Conservation (phyloP, 2,113 vertebrate genomes). For the Gambusia holbrooki region DNA sequence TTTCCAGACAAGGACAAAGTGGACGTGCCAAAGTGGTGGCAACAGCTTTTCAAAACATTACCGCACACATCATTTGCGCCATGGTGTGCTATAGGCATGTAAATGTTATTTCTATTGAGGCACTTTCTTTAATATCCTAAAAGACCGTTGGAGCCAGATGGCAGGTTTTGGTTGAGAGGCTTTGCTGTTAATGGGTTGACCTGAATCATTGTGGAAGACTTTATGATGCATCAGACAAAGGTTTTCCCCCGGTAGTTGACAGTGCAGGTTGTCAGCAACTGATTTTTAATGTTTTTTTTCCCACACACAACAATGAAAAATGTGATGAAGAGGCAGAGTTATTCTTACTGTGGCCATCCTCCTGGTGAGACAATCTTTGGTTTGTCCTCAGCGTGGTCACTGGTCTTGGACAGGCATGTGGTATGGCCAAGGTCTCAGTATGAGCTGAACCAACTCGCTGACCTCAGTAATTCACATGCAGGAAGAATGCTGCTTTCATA, state of each 20-base stretch:
- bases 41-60: conserved; percentile 38
- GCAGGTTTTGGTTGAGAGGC: conserved; percentile 53
- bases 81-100: conserved; percentile 25
- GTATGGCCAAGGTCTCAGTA: conserved; percentile 55
- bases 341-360: conserved; percentile 61
- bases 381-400: conserved; percentile 67
- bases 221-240: conserved; percentile 58
- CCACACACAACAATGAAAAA: conserved; percentile 41
- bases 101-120: conserved; percentile 49
- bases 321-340: conserved; percentile 69
- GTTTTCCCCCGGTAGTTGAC: conserved; percentile 41
- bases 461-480: conserved; percentile 78
- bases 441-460: conserved; percentile 65
- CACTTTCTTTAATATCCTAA: conserved; percentile 41
- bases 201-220: conserved; percentile 42
- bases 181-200: conserved; percentile 53
- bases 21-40: conserved; percentile 27
- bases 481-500: conserved; percentile 72
- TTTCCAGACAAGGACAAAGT: conserved; percentile 60
- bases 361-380: conserved; percentile 64
- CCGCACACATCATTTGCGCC: conserved; percentile 31
- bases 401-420: conserved; percentile 59
- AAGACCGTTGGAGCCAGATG: conserved; percentile 51
- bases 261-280: conserved; percentile 29
- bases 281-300: neutral